phyloP scores from a whole-genome alignment of 2,797 vertebrate genomes.

The Alauda arvensis region DNA sequence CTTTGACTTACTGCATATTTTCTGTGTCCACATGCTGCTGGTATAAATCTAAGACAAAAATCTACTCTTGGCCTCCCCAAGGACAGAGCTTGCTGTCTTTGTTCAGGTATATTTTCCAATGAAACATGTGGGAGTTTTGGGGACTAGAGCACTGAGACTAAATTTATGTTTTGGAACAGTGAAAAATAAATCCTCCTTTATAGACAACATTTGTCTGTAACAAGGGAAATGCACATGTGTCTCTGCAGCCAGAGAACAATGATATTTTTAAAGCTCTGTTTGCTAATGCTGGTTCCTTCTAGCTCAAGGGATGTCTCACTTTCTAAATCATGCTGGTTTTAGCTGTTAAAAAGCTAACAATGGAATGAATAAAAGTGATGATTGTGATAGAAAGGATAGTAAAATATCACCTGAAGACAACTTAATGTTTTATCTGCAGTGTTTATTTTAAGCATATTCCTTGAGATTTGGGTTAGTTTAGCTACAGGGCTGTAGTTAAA shows the following conservation, averaged over 20 bases:
- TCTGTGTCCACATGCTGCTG: slow-evolving; percentile 20
- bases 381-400: slow-evolving; percentile 23
- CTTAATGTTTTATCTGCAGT: slow-evolving; percentile 1
- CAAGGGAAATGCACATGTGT: slow-evolving; percentile 4
- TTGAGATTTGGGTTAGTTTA: not conserved
- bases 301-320: not conserved
- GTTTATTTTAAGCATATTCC: slow-evolving; percentile 33
- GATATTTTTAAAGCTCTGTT: slow-evolving; percentile 12
- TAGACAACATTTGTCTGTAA: not conserved
- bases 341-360: slow-evolving; percentile 25
- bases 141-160: not conserved
- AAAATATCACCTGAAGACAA: slow-evolving; percentile 50
- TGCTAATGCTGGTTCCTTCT: not conserved
- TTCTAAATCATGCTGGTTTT: slow-evolving; percentile 24
- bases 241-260: slow-evolving; percentile 3
- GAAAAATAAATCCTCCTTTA: slow-evolving; percentile 13
- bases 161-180: not conserved
- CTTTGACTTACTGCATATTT: slow-evolving; percentile 17
- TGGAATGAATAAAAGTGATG: slow-evolving; percentile 2
- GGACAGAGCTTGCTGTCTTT: slow-evolving; percentile 19
- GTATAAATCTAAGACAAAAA: slow-evolving; percentile 43
- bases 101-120: slow-evolving; percentile 32
- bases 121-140: slow-evolving; percentile 13
- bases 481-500: slow-evolving; percentile 3
- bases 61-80: slow-evolving; percentile 23